Percentiles rank a stretch among this genome's conserved stretches.
Evolutionary conservation across 2,888 invertebrate genomes (phyloP).

Genomic region (Pristionchus japonicus): DNA sequence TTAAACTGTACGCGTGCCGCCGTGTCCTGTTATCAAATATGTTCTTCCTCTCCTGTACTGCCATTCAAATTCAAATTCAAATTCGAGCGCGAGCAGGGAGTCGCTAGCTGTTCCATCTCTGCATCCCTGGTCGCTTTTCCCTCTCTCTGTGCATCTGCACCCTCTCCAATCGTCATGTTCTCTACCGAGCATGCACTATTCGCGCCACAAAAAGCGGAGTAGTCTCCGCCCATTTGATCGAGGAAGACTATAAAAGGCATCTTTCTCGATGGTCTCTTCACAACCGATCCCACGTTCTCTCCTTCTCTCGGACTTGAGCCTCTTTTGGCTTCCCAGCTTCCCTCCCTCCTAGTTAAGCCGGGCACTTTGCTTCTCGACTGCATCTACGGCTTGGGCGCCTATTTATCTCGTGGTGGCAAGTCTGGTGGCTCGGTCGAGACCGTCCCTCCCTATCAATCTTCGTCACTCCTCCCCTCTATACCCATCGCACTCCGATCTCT

Average conservation of each 20-base stretch:
- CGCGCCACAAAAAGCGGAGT: background rate
- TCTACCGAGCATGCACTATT: background rate
- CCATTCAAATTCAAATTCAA: background rate
- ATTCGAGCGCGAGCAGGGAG: background rate
- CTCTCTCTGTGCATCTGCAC: conserved; percentile 2
- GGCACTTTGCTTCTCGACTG: background rate
- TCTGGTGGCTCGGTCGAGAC: conserved; percentile 24
- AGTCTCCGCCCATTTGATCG: background rate
- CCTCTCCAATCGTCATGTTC: background rate
- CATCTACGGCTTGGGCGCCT: background rate
- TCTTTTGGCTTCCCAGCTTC: background rate
- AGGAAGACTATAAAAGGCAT: background rate
- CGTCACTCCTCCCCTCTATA: background rate
- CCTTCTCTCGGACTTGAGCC: background rate
- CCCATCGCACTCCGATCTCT: background rate
- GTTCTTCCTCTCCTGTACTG: background rate
- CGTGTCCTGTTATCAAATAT: background rate
- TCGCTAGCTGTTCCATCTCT: background rate
- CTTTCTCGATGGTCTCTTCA: background rate
- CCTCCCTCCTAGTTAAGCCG: background rate
- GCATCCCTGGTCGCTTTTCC: background rate
- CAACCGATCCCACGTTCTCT: background rate
- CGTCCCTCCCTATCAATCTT: background rate
- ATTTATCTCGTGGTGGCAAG: background rate
- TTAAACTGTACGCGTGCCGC: too few species aligned